A percentile compares a stretch with the other conserved stretches of the same genome.
These are phyloP conservation scores for Bryconaethiops microstoma DNA, from an alignment of 2,797 vertebrate species.

Conservation along the genomic window DNA sequence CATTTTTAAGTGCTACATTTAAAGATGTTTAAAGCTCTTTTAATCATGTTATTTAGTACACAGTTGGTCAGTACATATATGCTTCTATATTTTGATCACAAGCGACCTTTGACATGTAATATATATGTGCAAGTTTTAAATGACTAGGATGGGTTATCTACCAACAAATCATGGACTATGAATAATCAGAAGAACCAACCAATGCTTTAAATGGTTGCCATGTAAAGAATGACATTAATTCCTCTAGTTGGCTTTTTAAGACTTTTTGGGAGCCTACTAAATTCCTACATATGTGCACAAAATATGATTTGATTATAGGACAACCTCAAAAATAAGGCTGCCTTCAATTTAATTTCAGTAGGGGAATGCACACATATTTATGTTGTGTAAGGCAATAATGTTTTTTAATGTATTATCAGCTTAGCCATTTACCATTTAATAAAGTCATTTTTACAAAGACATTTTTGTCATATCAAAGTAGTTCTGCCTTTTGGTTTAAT, in stretches of 20 bases:
- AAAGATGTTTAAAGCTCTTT: no score
- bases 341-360: neutral
- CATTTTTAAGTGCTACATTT: neutral
- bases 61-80: neutral
- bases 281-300: neutral
- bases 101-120: neutral
- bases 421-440: neutral
- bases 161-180: neutral
- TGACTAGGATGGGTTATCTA: neutral
- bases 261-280: neutral
- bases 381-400: neutral
- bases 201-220: neutral
- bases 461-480: neutral
- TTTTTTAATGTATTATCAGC: neutral
- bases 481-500: neutral
- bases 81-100: neutral
- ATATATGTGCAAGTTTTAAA: neutral
- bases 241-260: neutral
- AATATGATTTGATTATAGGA: neutral
- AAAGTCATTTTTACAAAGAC: constrained; percentile 4
- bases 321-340: neutral
- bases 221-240: neutral
- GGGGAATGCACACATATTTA: neutral
- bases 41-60: neutral
- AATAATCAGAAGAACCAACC: neutral